Evolutionary conservation across 1,140 invertebrate genomes (phyloP), one percentile per base, ranked within the genome.

Genomic region (Drosophila lacteicornis): DNA sequence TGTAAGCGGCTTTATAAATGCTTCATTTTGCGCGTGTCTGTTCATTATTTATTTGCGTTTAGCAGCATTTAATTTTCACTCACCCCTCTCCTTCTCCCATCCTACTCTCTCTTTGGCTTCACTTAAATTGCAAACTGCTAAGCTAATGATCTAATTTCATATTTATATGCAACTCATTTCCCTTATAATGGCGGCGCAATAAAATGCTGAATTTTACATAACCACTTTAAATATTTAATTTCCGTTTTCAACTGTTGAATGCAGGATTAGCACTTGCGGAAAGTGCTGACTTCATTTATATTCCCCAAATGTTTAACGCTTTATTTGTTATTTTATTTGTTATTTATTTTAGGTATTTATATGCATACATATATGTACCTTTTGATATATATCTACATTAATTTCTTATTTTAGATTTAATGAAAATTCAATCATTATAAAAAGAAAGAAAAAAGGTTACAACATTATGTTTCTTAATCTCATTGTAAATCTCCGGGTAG

Each of bases 11-110:
- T 88, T 90, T 90, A 67, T 65, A 76, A 86, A 82, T 82, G 71
- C 79, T 80, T 80, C 49, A 85, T 71, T 79, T 76, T 70, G 62
- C 49, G 62, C 62, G 80, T 75, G 78, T 66, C 68, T 65, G 47
- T 75, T 51, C 66, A 90, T 84, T 88, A 84, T 81, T 87, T 87
- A 90, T 87, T 80, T 88, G 80, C 79, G 57, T 77, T 80, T 66
- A 77, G 74, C 70, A 75, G 55, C 83, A 75, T 76, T 86, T 75
- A 86, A 82, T 79, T 86, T 79, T 70, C 74, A 81, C 78, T 69
- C 82, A 62, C 61, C 65, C 17, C 62, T 15, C 12, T 36, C 4
- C 22, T 53, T 38, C 30, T 17, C 47, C 25, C n/a, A 3, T 27
- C 22, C 36, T 33, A 19, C 25, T 12, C 38, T 30, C 15, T 42